These are phyloP conservation scores for Teinopalpus imperialis DNA, from an alignment of 2,888 invertebrate genomes.

Conservation along the genomic window DNA sequence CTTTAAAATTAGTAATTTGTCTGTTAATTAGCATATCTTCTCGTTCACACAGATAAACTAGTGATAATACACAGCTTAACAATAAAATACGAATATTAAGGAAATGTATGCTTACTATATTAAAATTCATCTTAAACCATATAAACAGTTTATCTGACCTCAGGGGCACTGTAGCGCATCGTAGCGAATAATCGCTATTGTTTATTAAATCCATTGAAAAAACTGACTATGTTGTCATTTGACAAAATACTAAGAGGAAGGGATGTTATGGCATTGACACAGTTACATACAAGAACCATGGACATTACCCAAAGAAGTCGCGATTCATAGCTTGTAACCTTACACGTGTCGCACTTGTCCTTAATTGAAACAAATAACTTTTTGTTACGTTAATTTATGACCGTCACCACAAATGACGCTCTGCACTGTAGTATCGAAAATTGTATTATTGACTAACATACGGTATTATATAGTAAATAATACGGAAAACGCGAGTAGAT, in stretches of 20 bases:
- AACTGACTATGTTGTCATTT: slow-evolving; percentile 55
- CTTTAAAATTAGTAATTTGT: no score
- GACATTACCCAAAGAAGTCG: slow-evolving; percentile 24
- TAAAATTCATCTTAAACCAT: slow-evolving; percentile 7
- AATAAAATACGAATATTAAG: no score
- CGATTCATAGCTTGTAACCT: not conserved
- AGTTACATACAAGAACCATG: slow-evolving; percentile 45
- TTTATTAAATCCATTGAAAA: slow-evolving; percentile 59
- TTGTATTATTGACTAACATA: no score
- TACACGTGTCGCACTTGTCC: slow-evolving; percentile 16
- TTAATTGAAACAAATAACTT: slow-evolving; percentile 4
- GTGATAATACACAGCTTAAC: no score
- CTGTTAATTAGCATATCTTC: no score
- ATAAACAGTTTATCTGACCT: slow-evolving; percentile 53
- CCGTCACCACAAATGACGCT: no score
- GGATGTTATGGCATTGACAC: slow-evolving; percentile 73
- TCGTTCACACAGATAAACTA: no score
- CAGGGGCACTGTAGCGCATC: slow-evolving; percentile 71
- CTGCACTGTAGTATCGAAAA: no score
- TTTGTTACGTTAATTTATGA: slow-evolving; percentile 1
- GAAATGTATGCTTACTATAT: not conserved
- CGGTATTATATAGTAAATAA: no score
- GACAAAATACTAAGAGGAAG: slow-evolving; percentile 43
- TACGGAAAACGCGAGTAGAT: no score
- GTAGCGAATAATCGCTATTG: slow-evolving; percentile 71